These are phyloP conservation scores for fruit fly (Drosophila melanogaster) DNA, from an alignment of 1,140 invertebrate species.

Conservation along the genomic window Release_6_plus_ISO1_MT NT_037436.4:16542001-16542500, in stretches of 20 bases:
- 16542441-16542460: constrained; percentile 51
- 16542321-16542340: constrained; percentile 47
- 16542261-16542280: constrained; percentile 34
- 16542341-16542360: constrained; percentile 44
- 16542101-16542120: constrained; percentile 21
- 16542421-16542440: constrained; percentile 44
- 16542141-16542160: constrained; percentile 9
- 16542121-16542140: constrained; percentile 35
- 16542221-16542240: constrained; percentile 7
- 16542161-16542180: constrained; percentile 39
- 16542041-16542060: constrained; percentile 15
- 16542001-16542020: constrained; percentile 38
- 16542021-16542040: constrained; percentile 49
- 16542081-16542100: constrained; percentile 34
- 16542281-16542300: constrained; percentile 74
- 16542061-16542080: constrained; percentile 16
- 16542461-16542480: constrained; percentile 27
- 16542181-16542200: constrained; percentile 21
- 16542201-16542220: neutral
- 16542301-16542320: constrained; percentile 1
- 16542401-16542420: constrained; percentile 35
- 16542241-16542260: constrained; percentile 35
- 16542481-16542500: constrained; percentile 8
- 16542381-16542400: constrained; percentile 22
- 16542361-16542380: neutral